Conservation (phyloP, 2,797 vertebrate species). For the Notolepis coatsorum region DNA sequence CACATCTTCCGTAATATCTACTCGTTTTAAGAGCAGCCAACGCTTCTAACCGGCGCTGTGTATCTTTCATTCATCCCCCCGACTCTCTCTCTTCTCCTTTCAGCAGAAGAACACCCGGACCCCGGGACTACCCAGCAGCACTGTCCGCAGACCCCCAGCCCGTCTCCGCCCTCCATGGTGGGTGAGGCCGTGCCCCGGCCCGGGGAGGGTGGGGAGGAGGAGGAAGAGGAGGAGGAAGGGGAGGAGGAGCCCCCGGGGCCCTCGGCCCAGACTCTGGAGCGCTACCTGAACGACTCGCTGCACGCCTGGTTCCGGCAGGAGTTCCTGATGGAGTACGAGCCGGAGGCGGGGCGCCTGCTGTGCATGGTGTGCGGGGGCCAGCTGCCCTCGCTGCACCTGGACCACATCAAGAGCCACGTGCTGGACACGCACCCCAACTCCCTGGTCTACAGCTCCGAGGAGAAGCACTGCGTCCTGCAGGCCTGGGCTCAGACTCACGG, state of each 20-base stretch:
- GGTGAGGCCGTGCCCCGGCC: constrained; percentile 15
- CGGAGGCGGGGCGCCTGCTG: constrained; percentile 84
- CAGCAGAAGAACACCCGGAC: constrained; percentile 55
- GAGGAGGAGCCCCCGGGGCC: constrained; percentile 67
- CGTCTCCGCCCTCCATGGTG: constrained; percentile 45
- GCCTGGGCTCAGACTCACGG: constrained; percentile 85
- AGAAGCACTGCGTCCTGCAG: constrained; percentile 90
- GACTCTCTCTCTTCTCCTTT: not conserved
- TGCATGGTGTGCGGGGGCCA: constrained; percentile 91
- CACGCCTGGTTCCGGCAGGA: constrained; percentile 93
- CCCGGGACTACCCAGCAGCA: constrained; percentile 50
- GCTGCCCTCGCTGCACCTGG: constrained; percentile 89
- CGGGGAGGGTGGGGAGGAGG: not conserved
- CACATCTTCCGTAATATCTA: too few relatives aligned
- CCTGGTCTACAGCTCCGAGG: constrained; percentile 86
- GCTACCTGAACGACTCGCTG: constrained; percentile 91
- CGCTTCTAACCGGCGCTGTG: too few relatives aligned
- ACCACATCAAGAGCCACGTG: constrained; percentile 92
- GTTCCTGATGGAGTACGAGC: constrained; percentile 95
- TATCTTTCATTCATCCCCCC: too few relatives aligned
- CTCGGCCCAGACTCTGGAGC: constrained; percentile 80
- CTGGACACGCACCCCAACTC: constrained; percentile 89
- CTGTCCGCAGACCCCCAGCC: constrained; percentile 17
- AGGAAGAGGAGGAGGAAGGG: constrained; percentile 21
- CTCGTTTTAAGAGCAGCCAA: too few relatives aligned